Conservation (phyloP, 2,888 invertebrate genomes). For the Drosophila tripunctata region DNA sequence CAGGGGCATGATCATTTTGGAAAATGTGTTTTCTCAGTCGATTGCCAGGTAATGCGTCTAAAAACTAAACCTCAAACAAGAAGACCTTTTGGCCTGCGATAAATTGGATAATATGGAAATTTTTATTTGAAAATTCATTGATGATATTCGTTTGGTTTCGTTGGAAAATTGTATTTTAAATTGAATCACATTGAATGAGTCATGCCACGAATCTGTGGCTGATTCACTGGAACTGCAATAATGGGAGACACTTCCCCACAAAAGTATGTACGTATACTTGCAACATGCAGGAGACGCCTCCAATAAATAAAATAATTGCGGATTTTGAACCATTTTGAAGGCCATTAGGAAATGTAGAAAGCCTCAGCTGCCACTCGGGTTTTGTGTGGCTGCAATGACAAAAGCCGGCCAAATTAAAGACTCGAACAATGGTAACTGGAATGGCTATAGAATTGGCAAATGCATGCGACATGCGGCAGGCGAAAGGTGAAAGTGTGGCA, state of each 20-base stretch:
- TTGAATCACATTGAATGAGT: constrained; percentile 41
- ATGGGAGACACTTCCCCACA: constrained; percentile 11
- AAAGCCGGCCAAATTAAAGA: constrained; percentile 56
- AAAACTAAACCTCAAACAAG: constrained; percentile 68
- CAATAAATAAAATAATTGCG: constrained; percentile 33
- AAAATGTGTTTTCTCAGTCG: constrained; percentile 39
- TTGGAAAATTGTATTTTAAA: constrained; percentile 48
- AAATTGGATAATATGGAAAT: constrained; percentile 66
- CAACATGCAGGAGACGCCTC: constrained; percentile 10
- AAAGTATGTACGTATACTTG: constrained; percentile 13
- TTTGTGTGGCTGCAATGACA: constrained; percentile 37
- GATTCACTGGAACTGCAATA: constrained; percentile 58
- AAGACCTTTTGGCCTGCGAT: constrained; percentile 13
- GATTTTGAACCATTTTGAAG: no score
- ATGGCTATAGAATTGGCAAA: constrained; percentile 26
- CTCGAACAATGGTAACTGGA: constrained; percentile 47
- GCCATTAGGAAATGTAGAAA: constrained; percentile 43
- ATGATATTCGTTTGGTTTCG: constrained; percentile 41
- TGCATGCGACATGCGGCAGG: constrained; percentile 38
- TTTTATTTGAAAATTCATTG: constrained; percentile 57
- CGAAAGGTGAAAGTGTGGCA: constrained; percentile 74
- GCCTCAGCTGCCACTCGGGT: constrained; percentile 43
- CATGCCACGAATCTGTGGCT: constrained; percentile 28
- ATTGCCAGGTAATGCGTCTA: constrained; percentile 73
- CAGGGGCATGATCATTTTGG: constrained; percentile 4